Percentiles rank a stretch among this genome's conserved stretches.
These are phyloP conservation scores for Macrophya alboannulata DNA, from an alignment of 2,888 invertebrate species.

Conservation along the genomic window DNA sequence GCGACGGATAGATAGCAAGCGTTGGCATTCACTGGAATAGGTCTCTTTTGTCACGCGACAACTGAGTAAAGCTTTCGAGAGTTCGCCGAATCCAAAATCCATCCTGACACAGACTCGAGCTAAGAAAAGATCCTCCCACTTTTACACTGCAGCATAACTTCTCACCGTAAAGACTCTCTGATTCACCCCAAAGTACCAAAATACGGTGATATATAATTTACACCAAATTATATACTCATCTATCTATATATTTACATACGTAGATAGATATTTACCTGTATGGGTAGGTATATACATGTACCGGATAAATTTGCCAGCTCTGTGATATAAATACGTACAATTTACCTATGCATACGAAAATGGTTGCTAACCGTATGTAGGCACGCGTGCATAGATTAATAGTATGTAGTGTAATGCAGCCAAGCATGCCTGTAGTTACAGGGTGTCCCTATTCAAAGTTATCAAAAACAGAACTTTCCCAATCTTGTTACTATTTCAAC, in stretches of 20 bases:
- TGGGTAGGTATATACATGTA: background rate
- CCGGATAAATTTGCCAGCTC: background rate
- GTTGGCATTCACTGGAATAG: conserved; percentile 26
- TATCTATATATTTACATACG: background rate
- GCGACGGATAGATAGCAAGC: conserved; percentile 26
- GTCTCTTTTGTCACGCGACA: conserved; percentile 45
- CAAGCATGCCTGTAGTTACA: background rate
- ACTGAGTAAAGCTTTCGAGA: background rate
- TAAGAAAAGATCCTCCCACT: conserved; percentile 27
- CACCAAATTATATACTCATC: background rate
- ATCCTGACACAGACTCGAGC: conserved; percentile 28
- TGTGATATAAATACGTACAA: background rate
- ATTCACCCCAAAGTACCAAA: conserved; percentile 15
- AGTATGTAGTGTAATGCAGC: background rate
- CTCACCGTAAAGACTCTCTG: conserved; percentile 8
- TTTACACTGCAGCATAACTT: background rate
- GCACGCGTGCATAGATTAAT: conserved; percentile 33
- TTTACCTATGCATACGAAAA: background rate
- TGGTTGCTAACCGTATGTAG: conserved; percentile 5
- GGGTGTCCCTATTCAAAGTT: background rate
- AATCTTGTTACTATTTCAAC: background rate
- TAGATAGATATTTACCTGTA: background rate
- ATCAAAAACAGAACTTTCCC: background rate
- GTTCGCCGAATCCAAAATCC: conserved; percentile 42
- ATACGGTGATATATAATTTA: background rate